Evolutionary conservation across 2,888 invertebrate species (phyloP).

Genomic region (Drosophila planitibia): DNA sequence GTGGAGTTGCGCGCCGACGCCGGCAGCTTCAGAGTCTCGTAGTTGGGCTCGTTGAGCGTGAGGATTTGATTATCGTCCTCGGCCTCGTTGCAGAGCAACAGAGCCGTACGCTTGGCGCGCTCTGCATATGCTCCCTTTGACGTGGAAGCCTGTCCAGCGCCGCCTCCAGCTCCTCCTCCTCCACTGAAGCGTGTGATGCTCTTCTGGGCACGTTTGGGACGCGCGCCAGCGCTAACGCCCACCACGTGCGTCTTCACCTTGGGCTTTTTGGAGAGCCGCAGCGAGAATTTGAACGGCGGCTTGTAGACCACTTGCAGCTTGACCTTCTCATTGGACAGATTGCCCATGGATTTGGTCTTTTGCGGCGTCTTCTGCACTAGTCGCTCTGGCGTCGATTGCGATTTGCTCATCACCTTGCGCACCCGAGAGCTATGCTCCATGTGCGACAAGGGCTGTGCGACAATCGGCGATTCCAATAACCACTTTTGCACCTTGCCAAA

Average conservation of each 20-base stretch:
- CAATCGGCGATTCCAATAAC: conserved; percentile 90
- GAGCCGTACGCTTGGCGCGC: conserved; percentile 81
- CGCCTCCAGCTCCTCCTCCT: conserved; percentile 12
- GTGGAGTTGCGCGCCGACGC: conserved; percentile 60
- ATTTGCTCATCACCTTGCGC: conserved; percentile 89
- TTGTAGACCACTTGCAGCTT: conserved; percentile 94
- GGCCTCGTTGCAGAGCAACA: conserved; percentile 81
- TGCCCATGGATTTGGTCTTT: conserved; percentile 90
- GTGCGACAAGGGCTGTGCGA: conserved; percentile 84
- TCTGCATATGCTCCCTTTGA: conserved; percentile 61
- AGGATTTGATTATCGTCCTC: conserved; percentile 83
- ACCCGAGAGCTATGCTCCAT: conserved; percentile 85
- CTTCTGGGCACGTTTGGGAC: conserved; percentile 78
- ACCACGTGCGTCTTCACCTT: conserved; percentile 85
- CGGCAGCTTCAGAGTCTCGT: conserved; percentile 84
- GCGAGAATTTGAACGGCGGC: conserved; percentile 94
- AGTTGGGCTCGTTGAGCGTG: conserved; percentile 84
- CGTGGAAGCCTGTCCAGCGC: conserved; percentile 37
- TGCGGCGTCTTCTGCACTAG: conserved; percentile 88
- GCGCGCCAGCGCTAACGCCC: conserved; percentile 67
- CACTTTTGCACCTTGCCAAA: conserved; percentile 94
- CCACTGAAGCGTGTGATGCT: conserved; percentile 60
- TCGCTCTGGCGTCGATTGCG: conserved; percentile 93
- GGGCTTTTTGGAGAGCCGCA: conserved; percentile 88
- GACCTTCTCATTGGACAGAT: conserved; percentile 89